Evolutionary conservation across 1,140 invertebrate genomes (phyloP), one percentile per base, ranked within the genome.

Genomic region (Nomia melanderi): DNA sequence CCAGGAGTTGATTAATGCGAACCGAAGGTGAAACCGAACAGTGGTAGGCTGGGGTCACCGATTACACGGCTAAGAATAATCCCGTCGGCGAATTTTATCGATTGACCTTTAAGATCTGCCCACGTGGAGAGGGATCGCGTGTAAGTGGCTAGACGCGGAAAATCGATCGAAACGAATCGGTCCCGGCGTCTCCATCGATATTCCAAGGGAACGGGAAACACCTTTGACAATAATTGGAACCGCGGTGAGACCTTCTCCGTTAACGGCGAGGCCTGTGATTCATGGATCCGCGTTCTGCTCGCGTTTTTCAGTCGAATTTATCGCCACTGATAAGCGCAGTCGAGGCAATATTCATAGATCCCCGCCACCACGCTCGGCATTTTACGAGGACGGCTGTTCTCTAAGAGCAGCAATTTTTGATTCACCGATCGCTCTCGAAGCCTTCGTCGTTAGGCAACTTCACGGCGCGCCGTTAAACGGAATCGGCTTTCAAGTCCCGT

Each of bases 21-120:
- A 39, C 2, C n/a, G 23, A 31, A 54, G 20, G 20, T 54, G 71
- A 74, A 74, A 75, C 44, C 31, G 57, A 25, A 53, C 64, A 29
- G 25, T 27, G 27, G 11, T 25, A 4, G 54, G 17, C 47, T n/a
- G 20, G 17, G 47, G 47, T 9, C 14, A 27, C n/a, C 23, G 67
- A n/a, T 77, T 73, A 70, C 63, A 25, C 23, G 70, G 60, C 23
- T 23, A n/a, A 31, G 62, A 39, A 27, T 17, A 27, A 11, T 44
- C 54, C 53, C 63, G 36, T 39, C 5, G 50, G 36, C 17, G 33
- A 80, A 50, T 77, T 74, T 81, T 62, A 70, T 81, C 64, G 64
- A 65, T 60, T 66, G 71, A 84, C 59, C 69, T 84, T 84, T 77
- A 23, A 33, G 31, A 29, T 25, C 41, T 20, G 25, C 47, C 72